phyloP scores from a whole-genome alignment of 2,888 invertebrate genomes.

The Halictus quadricinctus region DNA sequence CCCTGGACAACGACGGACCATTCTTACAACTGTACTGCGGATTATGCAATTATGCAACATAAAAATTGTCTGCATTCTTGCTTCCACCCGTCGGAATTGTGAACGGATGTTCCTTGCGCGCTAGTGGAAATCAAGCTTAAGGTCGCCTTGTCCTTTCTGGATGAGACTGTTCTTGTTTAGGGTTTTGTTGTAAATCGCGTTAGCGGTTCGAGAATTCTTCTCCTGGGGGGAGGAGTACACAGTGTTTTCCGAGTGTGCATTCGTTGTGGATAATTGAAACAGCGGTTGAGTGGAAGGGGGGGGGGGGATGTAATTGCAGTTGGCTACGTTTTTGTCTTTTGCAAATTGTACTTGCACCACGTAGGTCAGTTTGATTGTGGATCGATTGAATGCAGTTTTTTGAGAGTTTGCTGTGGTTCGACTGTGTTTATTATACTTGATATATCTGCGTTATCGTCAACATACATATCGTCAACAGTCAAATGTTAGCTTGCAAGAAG shows the following conservation, averaged over 20 bases:
- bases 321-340: conserved; percentile 12
- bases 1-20: no score
- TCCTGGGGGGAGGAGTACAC: neutral
- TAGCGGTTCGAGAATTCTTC: conserved; percentile 22
- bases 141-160: conserved; percentile 24
- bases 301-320: conserved; percentile 38
- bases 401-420: neutral
- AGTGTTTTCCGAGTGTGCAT: neutral
- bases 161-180: conserved; percentile 18
- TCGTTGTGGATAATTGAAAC: conserved; percentile 53
- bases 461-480: neutral
- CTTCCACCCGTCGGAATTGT: neutral
- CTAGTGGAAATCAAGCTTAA: conserved; percentile 14
- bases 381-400: conserved; percentile 17
- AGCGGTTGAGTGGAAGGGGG: conserved; percentile 26
- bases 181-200: conserved; percentile 34
- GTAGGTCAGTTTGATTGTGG: neutral
- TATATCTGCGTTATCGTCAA: neutral
- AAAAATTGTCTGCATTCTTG: neutral
- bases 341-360: conserved; percentile 5
- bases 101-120: neutral
- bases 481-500: neutral
- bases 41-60: no score
- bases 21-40: no score
- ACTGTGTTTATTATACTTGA: neutral